A percentile compares a stretch with the other conserved stretches of the same genome.
phyloP scores from a whole-genome alignment of 92 coral and sea anemone species.

The Blastomussa wellsi region DNA sequence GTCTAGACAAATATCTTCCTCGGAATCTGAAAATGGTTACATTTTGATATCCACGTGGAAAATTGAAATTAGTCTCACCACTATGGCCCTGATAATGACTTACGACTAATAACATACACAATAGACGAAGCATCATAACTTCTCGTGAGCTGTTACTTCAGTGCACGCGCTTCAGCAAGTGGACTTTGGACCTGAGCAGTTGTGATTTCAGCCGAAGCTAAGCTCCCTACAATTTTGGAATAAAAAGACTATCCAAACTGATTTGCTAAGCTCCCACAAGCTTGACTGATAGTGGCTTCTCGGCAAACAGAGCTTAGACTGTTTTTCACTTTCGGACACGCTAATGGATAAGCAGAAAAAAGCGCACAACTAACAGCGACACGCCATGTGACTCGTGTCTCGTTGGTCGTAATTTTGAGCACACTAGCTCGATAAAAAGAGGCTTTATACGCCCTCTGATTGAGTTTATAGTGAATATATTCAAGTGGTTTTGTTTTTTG shows the following conservation, averaged over 20 bases:
- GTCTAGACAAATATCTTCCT: slow-evolving; percentile 62
- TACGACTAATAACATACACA: neutral
- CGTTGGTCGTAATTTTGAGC: neutral
- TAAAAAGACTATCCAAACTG: slow-evolving; percentile 32
- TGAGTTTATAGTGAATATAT: slow-evolving; percentile 19
- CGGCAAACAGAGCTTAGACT: too few species aligned
- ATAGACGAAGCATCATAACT: neutral
- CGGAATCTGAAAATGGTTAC: slow-evolving; percentile 40
- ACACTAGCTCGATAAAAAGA: slow-evolving; percentile 11
- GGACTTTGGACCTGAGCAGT: slow-evolving; percentile 23
- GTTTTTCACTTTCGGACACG: too few species aligned
- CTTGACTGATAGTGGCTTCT: too few species aligned
- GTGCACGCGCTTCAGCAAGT: slow-evolving; percentile 21
- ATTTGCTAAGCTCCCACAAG: slow-evolving; percentile 38
- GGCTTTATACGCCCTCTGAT: too few species aligned
- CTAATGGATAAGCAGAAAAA: too few species aligned
- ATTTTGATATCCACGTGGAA: slow-evolving; percentile 12
- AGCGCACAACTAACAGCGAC: too few species aligned
- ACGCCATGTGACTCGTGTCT: slow-evolving; percentile 25
- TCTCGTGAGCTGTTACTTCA: slow-evolving; percentile 13
- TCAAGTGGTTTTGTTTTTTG: slow-evolving; percentile 13
- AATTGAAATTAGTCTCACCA: neutral
- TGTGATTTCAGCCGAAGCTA: slow-evolving; percentile 13
- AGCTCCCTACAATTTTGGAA: neutral
- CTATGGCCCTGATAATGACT: neutral